Conservation (phyloP, 1,140 invertebrate species). For the Harpegnathos saltator region DNA sequence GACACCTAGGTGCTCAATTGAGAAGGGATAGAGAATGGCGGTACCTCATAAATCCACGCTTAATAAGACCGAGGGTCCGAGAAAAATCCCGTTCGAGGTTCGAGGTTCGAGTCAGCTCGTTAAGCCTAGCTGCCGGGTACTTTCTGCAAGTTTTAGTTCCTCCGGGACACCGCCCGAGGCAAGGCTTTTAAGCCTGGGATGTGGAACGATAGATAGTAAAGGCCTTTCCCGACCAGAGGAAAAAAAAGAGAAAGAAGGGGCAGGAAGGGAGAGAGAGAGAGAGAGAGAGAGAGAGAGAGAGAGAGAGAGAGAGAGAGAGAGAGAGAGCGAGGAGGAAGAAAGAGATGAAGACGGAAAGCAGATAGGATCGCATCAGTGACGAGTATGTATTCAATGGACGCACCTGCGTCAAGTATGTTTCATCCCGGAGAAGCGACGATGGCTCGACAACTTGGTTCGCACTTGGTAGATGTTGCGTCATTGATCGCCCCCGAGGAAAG, state of each 20-base stretch:
- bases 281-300: neutral
- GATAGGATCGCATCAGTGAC: slow-evolving; percentile 3
- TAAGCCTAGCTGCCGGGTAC: slow-evolving; percentile 20
- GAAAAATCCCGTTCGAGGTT: neutral
- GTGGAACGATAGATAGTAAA: slow-evolving; percentile 15
- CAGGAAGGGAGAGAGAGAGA: no score
- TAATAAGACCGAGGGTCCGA: slow-evolving; percentile 28
- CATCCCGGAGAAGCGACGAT: neutral
- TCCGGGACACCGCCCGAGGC: neutral
- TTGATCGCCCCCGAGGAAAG: neutral
- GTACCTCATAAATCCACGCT: slow-evolving; percentile 15
- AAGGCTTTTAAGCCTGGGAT: slow-evolving; percentile 18
- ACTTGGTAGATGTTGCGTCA: slow-evolving; percentile 20
- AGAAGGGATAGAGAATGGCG: neutral
- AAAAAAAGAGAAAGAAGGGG: no score
- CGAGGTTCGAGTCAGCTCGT: slow-evolving; percentile 40
- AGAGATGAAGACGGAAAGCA: no score
- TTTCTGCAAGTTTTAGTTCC: slow-evolving; percentile 39
- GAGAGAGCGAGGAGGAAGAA: no score
- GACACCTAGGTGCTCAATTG: neutral
- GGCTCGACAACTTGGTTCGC: neutral
- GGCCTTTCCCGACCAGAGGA: neutral
- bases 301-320: no score
- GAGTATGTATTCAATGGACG: slow-evolving; percentile 27
- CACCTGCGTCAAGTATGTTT: neutral